Percentiles rank a stretch among this genome's conserved stretches.
Evolutionary conservation across 2,113 vertebrate species (phyloP).

Genomic region (Amblyornis subalaris): DNA sequence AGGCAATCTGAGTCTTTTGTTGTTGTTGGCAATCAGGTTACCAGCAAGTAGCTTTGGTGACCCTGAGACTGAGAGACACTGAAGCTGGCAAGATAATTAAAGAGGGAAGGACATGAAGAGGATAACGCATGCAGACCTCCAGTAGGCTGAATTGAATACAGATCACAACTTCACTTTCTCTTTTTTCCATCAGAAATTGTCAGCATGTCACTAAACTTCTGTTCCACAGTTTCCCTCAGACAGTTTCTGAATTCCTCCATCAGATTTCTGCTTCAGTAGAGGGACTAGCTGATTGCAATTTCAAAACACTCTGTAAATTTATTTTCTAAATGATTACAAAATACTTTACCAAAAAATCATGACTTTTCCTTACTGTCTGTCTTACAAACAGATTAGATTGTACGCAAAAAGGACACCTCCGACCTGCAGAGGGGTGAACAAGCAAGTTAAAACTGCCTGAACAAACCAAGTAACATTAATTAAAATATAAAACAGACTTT

Average conservation of each 20-base stretch:
- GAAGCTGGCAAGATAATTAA: not conserved
- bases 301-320: not conserved
- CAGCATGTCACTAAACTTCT: not conserved
- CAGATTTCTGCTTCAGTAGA: not conserved
- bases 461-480: not conserved
- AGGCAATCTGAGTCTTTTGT: not conserved
- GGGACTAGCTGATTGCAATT: not conserved
- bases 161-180: not conserved
- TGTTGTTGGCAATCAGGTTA: not conserved
- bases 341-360: not conserved
- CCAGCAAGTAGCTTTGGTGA: conserved; percentile 1
- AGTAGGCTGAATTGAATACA: not conserved
- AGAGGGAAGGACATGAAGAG: not conserved
- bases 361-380: not conserved
- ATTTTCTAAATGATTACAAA: not conserved
- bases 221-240: not conserved
- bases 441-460: not conserved
- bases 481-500: not conserved
- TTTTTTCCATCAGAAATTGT: not conserved
- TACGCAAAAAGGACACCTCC: not conserved
- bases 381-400: not conserved
- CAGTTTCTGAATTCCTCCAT: not conserved
- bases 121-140: not conserved
- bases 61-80: not conserved
- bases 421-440: not conserved